A percentile compares a stretch with the other conserved stretches of the same genome.
Evolutionary conservation across 2,797 vertebrate species (phyloP).

Genomic region (Sebastes trivittatus): DNA sequence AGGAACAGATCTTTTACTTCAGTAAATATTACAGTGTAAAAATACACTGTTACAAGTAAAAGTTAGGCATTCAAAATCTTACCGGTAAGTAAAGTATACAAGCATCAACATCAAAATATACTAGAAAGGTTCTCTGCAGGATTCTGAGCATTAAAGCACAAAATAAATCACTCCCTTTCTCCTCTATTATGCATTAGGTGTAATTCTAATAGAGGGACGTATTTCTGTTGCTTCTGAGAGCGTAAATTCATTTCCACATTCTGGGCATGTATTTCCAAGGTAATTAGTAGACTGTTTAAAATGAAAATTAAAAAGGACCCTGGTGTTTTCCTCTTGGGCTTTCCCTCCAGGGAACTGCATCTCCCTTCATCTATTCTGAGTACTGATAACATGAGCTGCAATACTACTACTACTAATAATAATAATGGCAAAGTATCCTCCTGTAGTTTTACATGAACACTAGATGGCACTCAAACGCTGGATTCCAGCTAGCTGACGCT

Average conservation of each 20-base stretch:
- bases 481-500: background rate
- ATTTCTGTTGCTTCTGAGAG: background rate
- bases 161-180: background rate
- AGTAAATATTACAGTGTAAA: too few species aligned
- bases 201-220: background rate
- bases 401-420: too few species aligned
- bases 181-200: background rate
- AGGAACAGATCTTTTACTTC: too few species aligned
- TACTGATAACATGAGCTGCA: too few species aligned
- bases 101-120: too few species aligned
- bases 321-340: background rate
- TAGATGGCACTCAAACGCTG: conserved; percentile 42
- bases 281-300: background rate
- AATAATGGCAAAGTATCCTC: background rate
- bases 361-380: background rate
- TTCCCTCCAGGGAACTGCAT: background rate
- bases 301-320: background rate
- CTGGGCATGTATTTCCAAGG: background rate
- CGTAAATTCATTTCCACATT: background rate
- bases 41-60: too few species aligned
- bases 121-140: too few species aligned
- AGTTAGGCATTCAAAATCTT: too few species aligned
- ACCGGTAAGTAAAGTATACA: too few species aligned
- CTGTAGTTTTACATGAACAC: background rate
- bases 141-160: background rate